These are phyloP conservation scores for Oxystoma pomonae DNA, from an alignment of 2,888 invertebrate species.

Conservation along the genomic window DNA sequence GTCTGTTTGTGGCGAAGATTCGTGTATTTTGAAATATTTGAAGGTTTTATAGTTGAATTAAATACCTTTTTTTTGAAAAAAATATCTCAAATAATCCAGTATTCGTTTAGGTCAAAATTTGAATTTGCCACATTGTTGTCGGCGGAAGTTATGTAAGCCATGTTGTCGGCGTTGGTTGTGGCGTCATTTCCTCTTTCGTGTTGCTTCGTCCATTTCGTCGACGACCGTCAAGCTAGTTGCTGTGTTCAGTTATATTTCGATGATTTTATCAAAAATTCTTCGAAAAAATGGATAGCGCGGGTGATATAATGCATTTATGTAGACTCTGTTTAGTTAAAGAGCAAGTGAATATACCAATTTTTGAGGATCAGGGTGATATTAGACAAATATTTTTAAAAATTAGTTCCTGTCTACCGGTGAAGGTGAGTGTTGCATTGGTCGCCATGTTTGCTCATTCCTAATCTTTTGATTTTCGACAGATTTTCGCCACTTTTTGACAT, in stretches of 20 bases:
- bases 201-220: slow-evolving; percentile 32
- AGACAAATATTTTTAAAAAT: slow-evolving; percentile 63
- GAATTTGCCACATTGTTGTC: too few relatives aligned
- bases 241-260: slow-evolving; percentile 32
- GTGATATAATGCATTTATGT: slow-evolving; percentile 45
- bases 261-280: slow-evolving; percentile 33
- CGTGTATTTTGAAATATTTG: too few relatives aligned
- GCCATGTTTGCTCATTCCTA: slow-evolving; percentile 36
- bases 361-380: slow-evolving; percentile 62
- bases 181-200: slow-evolving; percentile 33
- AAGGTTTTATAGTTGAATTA: too few relatives aligned
- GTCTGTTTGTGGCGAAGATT: too few relatives aligned
- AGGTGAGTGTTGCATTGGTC: slow-evolving; percentile 53
- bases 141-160: background rate
- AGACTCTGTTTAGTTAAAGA: slow-evolving; percentile 49
- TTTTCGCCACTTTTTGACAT: slow-evolving; percentile 20
- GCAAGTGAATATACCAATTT: slow-evolving; percentile 63
- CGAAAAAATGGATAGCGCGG: slow-evolving; percentile 43
- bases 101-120: background rate
- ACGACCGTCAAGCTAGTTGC: slow-evolving; percentile 26
- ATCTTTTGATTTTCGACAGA: slow-evolving; percentile 37
- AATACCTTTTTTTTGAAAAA: too few relatives aligned
- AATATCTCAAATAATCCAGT: too few relatives aligned
- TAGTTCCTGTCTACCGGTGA: slow-evolving; percentile 67
- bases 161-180: slow-evolving; percentile 51